Evolutionary conservation across 2,797 vertebrate genomes (phyloP).

Genomic region (Syndactyla subalaris): DNA sequence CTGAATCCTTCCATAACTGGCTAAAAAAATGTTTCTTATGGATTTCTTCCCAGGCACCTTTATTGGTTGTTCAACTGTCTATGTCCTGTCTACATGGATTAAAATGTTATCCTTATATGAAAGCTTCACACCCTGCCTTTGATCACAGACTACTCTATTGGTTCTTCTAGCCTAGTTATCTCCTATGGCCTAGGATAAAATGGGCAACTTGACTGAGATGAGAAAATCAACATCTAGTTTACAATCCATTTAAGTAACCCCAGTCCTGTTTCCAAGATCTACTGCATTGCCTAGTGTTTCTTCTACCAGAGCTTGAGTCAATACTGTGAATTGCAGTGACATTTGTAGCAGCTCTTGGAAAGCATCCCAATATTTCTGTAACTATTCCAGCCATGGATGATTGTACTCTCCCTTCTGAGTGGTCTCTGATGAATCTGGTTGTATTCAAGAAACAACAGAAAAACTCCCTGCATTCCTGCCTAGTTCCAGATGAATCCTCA

Average conservation of each 20-base stretch:
- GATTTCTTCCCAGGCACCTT: not conserved
- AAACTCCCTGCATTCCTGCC: not conserved
- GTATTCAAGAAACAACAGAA: not conserved
- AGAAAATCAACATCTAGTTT: not conserved
- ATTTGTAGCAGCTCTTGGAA: slow-evolving; percentile 17
- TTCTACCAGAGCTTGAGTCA: not conserved
- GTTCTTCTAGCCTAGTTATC: not conserved
- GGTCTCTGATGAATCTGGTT: not conserved
- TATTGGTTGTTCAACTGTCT: not conserved
- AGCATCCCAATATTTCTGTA: not conserved
- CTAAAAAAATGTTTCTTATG: not conserved
- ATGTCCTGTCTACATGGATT: not conserved
- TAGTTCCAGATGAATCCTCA: not conserved
- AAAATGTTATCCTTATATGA: accelerated
- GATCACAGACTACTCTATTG: not conserved
- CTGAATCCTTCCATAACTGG: not conserved
- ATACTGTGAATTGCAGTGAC: not conserved
- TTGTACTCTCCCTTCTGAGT: not conserved
- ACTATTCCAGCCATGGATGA: not conserved
- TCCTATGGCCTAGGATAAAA: not conserved
- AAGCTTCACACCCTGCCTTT: not conserved
- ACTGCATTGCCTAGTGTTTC: not conserved
- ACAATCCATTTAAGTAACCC: not conserved
- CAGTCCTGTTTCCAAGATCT: not conserved
- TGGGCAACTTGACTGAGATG: not conserved